Evolutionary conservation across 2,888 invertebrate species (phyloP).

Genomic region (Geotrupes spiniger): DNA sequence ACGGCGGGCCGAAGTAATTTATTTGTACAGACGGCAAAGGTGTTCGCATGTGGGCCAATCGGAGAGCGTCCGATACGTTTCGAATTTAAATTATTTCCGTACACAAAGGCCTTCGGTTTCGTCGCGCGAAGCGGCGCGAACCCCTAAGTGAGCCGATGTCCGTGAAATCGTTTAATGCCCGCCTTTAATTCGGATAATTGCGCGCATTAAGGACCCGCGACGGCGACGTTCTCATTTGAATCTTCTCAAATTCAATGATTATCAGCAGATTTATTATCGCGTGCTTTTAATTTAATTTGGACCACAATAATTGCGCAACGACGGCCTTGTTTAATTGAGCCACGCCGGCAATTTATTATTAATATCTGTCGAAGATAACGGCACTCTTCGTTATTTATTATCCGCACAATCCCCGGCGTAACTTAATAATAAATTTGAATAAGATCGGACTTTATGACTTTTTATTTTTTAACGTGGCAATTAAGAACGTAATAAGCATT

Average conservation of each 20-base stretch:
- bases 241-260: not conserved
- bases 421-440: too few species aligned
- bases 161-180: conserved; percentile 11
- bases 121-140: not conserved
- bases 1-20: conserved; percentile 18
- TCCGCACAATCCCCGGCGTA: too few species aligned
- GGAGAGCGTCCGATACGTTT: conserved; percentile 10
- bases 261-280: too few species aligned
- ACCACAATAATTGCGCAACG: too few species aligned
- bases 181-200: conserved; percentile 11
- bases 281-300: too few species aligned
- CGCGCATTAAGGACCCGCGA: not conserved
- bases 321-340: too few species aligned
- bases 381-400: too few species aligned
- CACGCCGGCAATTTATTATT: too few species aligned
- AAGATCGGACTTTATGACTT: too few species aligned
- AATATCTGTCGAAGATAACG: too few species aligned
- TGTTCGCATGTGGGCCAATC: conserved; percentile 17
- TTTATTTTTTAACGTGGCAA: too few species aligned
- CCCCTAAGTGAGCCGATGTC: conserved; percentile 11
- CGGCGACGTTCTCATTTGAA: not conserved
- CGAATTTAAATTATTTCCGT: conserved; percentile 23
- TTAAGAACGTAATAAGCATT: too few species aligned
- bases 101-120: conserved; percentile 10
- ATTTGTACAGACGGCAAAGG: conserved; percentile 24